phyloP scores from a whole-genome alignment of 2,797 vertebrate genomes.

The Mareca strepera region DNA sequence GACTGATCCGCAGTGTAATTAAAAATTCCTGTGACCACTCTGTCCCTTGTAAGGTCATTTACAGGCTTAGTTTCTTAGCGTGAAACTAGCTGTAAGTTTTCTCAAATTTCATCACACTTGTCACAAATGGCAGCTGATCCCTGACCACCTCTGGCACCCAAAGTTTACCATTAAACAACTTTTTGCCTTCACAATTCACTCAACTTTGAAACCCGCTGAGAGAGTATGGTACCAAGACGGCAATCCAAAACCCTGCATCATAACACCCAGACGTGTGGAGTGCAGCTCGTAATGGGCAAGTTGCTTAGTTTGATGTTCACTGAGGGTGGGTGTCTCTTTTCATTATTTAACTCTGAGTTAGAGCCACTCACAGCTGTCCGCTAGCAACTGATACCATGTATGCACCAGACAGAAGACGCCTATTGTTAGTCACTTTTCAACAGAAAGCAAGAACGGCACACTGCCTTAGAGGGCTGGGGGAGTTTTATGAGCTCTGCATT shows the following conservation, averaged over 20 bases:
- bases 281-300: neutral
- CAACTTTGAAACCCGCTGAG: neutral
- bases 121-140: neutral
- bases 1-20: neutral
- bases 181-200: neutral
- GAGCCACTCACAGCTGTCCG: neutral
- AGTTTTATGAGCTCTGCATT: neutral
- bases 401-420: neutral
- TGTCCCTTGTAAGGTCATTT: neutral
- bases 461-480: neutral
- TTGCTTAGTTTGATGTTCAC: neutral
- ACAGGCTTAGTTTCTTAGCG: neutral
- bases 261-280: neutral
- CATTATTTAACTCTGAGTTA: neutral
- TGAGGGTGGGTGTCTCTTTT: neutral
- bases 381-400: fast-evolving
- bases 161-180: neutral
- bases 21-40: neutral
- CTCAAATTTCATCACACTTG: neutral
- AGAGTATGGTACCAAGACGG: fast-evolving
- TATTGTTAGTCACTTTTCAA: neutral
- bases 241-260: neutral
- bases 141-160: neutral
- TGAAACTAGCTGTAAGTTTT: neutral
- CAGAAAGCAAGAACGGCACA: neutral